Percentiles rank a stretch among this genome's conserved stretches.
Evolutionary conservation across 2,797 vertebrate species (phyloP).

Genomic region (Acipenser transmontanus): DNA sequence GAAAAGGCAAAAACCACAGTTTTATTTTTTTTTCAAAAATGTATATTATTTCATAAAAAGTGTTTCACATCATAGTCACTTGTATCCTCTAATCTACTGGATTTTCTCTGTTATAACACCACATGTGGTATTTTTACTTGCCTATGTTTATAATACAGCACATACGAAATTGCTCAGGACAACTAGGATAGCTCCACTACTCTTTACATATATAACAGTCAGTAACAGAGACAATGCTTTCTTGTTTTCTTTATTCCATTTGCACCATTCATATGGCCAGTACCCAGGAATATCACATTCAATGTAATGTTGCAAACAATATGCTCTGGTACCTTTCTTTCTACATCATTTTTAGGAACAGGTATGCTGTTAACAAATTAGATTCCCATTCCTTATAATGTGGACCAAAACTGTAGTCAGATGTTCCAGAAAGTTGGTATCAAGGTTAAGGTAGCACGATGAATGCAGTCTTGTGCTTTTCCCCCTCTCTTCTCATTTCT

Average conservation of each 20-base stretch:
- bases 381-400: not conserved
- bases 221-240: slow-evolving; percentile 82
- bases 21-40: slow-evolving; percentile 88
- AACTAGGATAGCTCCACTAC: slow-evolving; percentile 85
- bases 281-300: slow-evolving; percentile 41
- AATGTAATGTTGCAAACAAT: slow-evolving; percentile 47
- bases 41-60: slow-evolving; percentile 93
- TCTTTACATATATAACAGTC: slow-evolving; percentile 87
- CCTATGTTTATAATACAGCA: slow-evolving; percentile 92
- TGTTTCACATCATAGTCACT: slow-evolving; percentile 89
- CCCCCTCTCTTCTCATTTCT: slow-evolving; percentile 31
- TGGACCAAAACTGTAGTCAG: slow-evolving; percentile 1
- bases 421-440: slow-evolving; percentile 41
- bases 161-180: slow-evolving; percentile 94
- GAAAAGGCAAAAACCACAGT: slow-evolving; percentile 76
- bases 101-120: slow-evolving; percentile 80
- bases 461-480: slow-evolving; percentile 55
- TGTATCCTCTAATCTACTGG: slow-evolving; percentile 90
- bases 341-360: slow-evolving; percentile 45
- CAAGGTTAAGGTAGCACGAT: slow-evolving; percentile 52
- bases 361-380: not conserved
- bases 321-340: slow-evolving; percentile 38
- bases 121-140: slow-evolving; percentile 81
- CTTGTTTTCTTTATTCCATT: slow-evolving; percentile 39
- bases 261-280: slow-evolving; percentile 42